Evolutionary conservation across 2,888 invertebrate genomes (phyloP), one percentile per base, ranked within the genome.

Genomic region (Stenodema calcarata): DNA sequence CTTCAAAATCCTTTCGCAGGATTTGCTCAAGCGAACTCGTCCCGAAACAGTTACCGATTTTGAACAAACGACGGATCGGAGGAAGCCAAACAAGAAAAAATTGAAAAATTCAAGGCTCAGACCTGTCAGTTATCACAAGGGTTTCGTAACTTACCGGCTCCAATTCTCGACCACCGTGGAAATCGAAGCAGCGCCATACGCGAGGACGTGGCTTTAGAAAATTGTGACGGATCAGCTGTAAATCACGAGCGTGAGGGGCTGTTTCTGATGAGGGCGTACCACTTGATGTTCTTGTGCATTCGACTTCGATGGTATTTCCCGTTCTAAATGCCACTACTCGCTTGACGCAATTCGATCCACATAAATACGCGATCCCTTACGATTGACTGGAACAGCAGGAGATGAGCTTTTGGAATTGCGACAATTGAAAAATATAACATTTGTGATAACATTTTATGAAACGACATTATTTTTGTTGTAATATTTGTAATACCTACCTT

Each of bases 151-250:
- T 6, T 16, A 75, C 16, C 35, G 18, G 28, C 30, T 35, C n/a
- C 42, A 11, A 30, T n/a, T 41, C 28, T 35, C 18, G 35, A 35
- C 35, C 35, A 35, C 30, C 75, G 42, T 75, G 75, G 42, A 23
- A 27, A 11, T 75, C 35, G 42, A 75, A 42, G 6, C 18, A 23
- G 18, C 11, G 50, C 16, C 28, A n/a, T 47, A 9, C 35, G 35
- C 75, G 42, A 75, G n/a, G n/a, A 7, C 12, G 35, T 18, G 35
- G 30, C n/a, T 81, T 81, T 82, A 82, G 78, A 80, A 80, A 23
- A 81, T 76, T 85, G 87, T 87, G 88, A 88, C 82, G 83, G 87
- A 75, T 69, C 81, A 85, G 80, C 82, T 85, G 44, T 69, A 88
- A 88, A 88, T 87, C 85, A 84, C 79, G 35, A n/a, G 11, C 18